These are phyloP conservation scores for Agrotis puta DNA, from an alignment of 2,888 invertebrate species.

Conservation along the genomic window DNA sequence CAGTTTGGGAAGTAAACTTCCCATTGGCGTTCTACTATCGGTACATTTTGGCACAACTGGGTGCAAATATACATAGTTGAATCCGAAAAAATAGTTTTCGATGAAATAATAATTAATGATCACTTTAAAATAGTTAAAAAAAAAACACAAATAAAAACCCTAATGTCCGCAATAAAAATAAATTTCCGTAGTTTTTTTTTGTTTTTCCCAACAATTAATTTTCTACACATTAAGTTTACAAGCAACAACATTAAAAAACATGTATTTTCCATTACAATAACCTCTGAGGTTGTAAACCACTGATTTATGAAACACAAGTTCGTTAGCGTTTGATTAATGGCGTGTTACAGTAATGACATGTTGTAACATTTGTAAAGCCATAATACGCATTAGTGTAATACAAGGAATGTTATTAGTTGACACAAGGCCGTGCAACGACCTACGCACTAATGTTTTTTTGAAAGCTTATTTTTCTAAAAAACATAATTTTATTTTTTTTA, in stretches of 20 bases:
- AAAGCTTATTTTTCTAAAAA: slow-evolving; percentile 22
- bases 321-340: slow-evolving; percentile 28
- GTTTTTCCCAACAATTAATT: neutral
- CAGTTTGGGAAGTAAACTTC: no score
- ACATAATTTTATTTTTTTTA: neutral
- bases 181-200: no score
- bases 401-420: slow-evolving; percentile 20
- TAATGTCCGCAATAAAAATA: no score
- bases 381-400: slow-evolving; percentile 50
- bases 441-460: slow-evolving; percentile 22
- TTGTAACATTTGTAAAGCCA: slow-evolving; percentile 6
- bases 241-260: neutral
- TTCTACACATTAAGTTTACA: neutral
- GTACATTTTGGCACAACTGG: no score
- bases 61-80: no score
- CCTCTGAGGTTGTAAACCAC: neutral
- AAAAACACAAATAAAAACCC: no score
- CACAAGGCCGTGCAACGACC: slow-evolving; percentile 25
- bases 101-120: no score
- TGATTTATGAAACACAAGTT: slow-evolving; percentile 3
- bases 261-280: slow-evolving; percentile 7
- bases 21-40: no score
- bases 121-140: no score
- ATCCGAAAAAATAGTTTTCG: no score
- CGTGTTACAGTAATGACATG: slow-evolving; percentile 19